phyloP scores from a whole-genome alignment of 2,113 vertebrate genomes.

The Cricetomys ansorgei region DNA sequence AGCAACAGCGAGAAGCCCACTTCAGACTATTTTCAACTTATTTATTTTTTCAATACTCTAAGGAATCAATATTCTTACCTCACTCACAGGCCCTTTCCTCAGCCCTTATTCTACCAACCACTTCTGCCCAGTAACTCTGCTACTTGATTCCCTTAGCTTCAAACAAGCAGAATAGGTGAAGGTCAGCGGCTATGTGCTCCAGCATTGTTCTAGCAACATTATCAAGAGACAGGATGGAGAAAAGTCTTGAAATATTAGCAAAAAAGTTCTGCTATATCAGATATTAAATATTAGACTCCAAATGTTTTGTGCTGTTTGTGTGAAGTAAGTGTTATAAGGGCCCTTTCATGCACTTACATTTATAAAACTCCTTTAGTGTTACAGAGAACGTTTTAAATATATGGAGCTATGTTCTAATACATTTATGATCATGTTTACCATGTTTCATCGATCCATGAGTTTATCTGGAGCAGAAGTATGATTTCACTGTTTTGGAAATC shows the following conservation, averaged over 20 bases:
- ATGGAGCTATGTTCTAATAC: slow-evolving; percentile 38
- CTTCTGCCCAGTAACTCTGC: neutral
- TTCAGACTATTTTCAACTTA: neutral
- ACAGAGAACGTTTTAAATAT: slow-evolving; percentile 4
- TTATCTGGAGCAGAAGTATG: neutral
- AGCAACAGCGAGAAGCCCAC: neutral
- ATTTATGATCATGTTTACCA: neutral
- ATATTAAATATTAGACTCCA: neutral
- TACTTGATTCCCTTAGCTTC: neutral
- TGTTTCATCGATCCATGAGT: neutral
- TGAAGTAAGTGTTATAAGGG: neutral
- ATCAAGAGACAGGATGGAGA: neutral
- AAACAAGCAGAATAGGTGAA: neutral
- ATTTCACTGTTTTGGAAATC: neutral
- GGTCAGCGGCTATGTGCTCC: neutral
- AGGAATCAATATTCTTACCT: neutral
- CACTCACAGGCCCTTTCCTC: neutral
- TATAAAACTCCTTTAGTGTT: neutral
- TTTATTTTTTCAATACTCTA: neutral
- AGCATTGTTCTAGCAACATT: neutral
- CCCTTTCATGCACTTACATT: neutral
- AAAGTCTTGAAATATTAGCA: neutral
- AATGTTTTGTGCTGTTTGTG: slow-evolving; percentile 15
- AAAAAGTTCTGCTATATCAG: slow-evolving; percentile 10
- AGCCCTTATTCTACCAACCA: neutral